Conservation (phyloP, 2,113 vertebrate genomes). For the Amazona vittata region DNA sequence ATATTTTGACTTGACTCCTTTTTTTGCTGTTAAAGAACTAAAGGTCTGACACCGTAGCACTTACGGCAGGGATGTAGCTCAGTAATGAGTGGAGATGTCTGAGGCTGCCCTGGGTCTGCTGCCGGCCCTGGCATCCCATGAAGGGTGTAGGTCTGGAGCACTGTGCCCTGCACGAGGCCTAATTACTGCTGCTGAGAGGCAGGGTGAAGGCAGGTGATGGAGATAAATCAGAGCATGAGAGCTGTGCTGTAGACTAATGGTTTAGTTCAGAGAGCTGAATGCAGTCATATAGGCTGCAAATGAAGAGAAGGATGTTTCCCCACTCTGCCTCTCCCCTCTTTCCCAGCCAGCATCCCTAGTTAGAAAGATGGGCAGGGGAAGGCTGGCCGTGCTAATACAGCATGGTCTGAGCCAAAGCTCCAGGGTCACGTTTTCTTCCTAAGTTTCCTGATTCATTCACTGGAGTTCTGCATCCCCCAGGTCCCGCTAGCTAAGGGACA, state of each 20-base stretch:
- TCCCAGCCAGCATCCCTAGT: background rate
- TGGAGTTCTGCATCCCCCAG: background rate
- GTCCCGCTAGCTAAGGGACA: rapidly evolving
- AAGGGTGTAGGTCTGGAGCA: background rate
- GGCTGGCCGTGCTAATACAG: rapidly evolving
- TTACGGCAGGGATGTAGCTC: rapidly evolving
- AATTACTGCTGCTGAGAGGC: background rate
- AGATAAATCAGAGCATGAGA: background rate
- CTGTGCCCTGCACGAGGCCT: background rate
- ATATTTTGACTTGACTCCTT: background rate
- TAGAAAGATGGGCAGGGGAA: too few species aligned
- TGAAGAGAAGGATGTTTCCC: background rate
- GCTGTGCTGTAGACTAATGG: background rate
- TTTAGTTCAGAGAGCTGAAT: background rate
- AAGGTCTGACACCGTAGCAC: background rate
- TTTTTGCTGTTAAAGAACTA: background rate
- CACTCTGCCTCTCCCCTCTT: background rate
- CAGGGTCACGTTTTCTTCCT: background rate
- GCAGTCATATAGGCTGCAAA: background rate
- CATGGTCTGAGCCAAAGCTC: background rate
- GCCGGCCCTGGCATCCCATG: rapidly evolving
- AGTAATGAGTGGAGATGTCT: background rate
- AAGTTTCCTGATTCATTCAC: background rate
- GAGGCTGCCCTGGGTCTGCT: background rate
- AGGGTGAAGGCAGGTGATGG: background rate